Base-by-base conservation (phyloP, 2,113 vertebrate genomes). In the Cynoglossus semilaevis region DNA sequence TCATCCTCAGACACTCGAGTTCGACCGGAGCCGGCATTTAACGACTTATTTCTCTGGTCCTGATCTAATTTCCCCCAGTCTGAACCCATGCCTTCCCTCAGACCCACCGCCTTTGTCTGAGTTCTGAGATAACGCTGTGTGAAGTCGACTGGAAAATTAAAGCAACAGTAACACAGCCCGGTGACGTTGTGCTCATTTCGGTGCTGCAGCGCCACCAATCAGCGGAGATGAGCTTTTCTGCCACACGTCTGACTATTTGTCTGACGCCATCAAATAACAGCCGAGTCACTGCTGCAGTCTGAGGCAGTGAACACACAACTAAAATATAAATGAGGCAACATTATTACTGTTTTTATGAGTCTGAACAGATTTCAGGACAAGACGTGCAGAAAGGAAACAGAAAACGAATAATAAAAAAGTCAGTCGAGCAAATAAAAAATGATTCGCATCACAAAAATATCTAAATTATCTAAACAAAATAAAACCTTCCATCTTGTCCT, bases 61-160 rank as follows among this genome's bases (percentile, higher is more conserved):
- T 64, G 57, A 80, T 77, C 74, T 82, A 64, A 68, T 76, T 81
- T 72, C n/a, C n/a, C n/a, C n/a, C n/a, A n/a, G n/a, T n/a, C n/a
- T n/a, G n/a, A n/a, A n/a, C n/a, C n/a, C n/a, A n/a, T 44, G 22
- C 45, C 35, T 11, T 15, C 61, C 38, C 52, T 11, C 4, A 35
- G 4, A 3, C 6, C 40, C 12, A 62, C 3, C 6, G 22, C 22
- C 22, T 29, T 72, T 63, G 62, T 67, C 45, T 59, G 51, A 46
- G 68, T 43, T 48, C 22, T n/a, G 19, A 65, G 66, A 77, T 67
- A 48, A 71, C 73, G 34, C 14, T 15, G 14, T 40, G 70, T 66
- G 58, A 72, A 83, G 71, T 70, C 42, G 42, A 17, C n/a, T 68
- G 76, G 78, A 80, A 80, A 81, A 74, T 83, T 48, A 74, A 76